Percentiles rank a stretch among this genome's conserved stretches.
phyloP scores from a whole-genome alignment of 1,140 invertebrate species.

The Stratiolaelaps scimitus region DNA sequence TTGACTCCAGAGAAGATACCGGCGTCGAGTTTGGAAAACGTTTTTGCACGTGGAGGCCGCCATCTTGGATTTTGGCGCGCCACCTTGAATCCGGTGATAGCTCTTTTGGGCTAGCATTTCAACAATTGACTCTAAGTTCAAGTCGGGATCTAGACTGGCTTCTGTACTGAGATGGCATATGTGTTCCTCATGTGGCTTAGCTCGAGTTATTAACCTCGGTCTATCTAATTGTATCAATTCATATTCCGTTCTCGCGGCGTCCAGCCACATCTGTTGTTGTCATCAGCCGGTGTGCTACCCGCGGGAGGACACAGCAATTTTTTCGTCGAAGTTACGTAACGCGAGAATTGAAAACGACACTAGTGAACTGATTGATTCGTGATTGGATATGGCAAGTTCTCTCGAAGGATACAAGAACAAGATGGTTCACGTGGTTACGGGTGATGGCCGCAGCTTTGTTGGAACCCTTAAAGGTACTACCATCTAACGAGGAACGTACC shows the following conservation, averaged over 20 bases:
- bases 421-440: constrained; percentile 20
- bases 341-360: not conserved
- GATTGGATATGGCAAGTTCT: constrained; percentile 21
- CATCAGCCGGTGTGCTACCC: not conserved
- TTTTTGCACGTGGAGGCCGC: constrained; percentile 22
- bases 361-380: not conserved
- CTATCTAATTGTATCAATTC: no score
- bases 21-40: constrained; percentile 15
- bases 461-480: constrained; percentile 21
- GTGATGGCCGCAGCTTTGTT: constrained; percentile 7
- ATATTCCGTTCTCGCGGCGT: not conserved
- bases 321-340: not conserved
- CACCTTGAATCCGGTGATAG: not conserved
- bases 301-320: not conserved
- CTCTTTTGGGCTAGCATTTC: no score
- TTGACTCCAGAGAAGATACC: not conserved
- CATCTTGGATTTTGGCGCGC: constrained; percentile 13
- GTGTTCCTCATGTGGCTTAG: no score
- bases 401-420: constrained; percentile 26
- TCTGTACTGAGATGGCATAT: no score
- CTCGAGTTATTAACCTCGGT: no score
- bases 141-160: no score
- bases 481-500: not conserved
- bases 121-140: no score
- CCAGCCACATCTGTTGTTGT: not conserved